These are phyloP conservation scores for Phasianus colchicus DNA, from an alignment of 2,113 vertebrate species.

Conservation along the genomic window DNA sequence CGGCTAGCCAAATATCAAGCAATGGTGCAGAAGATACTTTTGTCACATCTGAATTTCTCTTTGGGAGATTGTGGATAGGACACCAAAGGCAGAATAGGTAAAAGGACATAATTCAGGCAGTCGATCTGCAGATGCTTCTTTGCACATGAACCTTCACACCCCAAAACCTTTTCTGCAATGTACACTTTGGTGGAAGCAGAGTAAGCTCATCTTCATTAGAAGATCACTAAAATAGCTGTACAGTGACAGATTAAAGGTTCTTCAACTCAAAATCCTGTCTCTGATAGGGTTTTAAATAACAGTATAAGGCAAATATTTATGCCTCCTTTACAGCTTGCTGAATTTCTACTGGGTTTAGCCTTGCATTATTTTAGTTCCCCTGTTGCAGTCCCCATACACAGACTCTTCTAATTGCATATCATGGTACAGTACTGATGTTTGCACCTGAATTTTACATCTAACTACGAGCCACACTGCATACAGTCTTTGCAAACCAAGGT, in stretches of 20 bases:
- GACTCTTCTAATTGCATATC: neutral
- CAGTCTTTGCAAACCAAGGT: neutral
- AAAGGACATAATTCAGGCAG: neutral
- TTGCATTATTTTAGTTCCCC: neutral
- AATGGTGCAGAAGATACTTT: neutral
- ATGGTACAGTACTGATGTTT: neutral
- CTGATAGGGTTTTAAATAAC: neutral
- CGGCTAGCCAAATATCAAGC: neutral
- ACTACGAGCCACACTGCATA: neutral
- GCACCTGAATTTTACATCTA: neutral
- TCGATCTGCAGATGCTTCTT: neutral
- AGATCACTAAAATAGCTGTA: neutral
- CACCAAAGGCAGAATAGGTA: neutral
- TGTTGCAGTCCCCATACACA: neutral
- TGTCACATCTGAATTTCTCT: slow-evolving; percentile 38
- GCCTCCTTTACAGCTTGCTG: neutral
- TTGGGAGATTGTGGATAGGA: neutral
- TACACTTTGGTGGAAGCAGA: neutral
- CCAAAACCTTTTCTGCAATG: neutral
- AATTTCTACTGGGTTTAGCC: neutral
- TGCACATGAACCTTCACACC: neutral
- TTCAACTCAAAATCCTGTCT: neutral
- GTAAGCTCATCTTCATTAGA: neutral
- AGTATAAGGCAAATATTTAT: neutral
- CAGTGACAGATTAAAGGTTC: neutral